A percentile compares a stretch with the other conserved stretches of the same genome.
Conservation (phyloP, 1,140 invertebrate species). For the Lamellibrachia luymesi region DNA sequence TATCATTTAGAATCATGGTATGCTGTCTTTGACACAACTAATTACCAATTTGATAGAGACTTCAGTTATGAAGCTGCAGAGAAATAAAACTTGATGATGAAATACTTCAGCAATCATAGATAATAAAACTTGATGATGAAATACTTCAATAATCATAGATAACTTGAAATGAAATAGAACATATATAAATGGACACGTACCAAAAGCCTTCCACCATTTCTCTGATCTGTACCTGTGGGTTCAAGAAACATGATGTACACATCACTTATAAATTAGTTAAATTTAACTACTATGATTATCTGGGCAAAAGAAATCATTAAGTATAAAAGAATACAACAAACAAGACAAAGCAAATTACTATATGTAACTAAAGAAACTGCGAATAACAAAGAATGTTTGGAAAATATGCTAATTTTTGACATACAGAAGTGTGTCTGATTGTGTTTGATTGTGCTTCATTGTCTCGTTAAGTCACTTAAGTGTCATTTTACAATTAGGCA, state of each 20-base stretch:
- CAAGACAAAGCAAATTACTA: not conserved
- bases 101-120: no score
- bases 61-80: not conserved
- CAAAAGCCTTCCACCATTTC: constrained; percentile 68
- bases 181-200: constrained; percentile 41
- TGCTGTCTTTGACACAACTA: not conserved
- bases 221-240: constrained; percentile 54
- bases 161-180: not conserved
- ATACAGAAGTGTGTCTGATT: not conserved
- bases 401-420: no score
- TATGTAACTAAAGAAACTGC: not conserved
- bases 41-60: not conserved
- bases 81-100: not conserved
- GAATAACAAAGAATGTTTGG: not conserved
- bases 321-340: not conserved
- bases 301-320: not conserved
- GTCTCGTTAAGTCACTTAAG: not conserved
- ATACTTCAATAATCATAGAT: not conserved
- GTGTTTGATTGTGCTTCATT: not conserved
- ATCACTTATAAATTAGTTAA: not conserved
- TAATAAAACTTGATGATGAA: not conserved
- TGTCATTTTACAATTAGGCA: not conserved
- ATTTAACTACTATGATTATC: not conserved
- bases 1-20: no score
- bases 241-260: not conserved